Conservation (phyloP, 2,797 vertebrate species). For the Xyrichtys novacula region DNA sequence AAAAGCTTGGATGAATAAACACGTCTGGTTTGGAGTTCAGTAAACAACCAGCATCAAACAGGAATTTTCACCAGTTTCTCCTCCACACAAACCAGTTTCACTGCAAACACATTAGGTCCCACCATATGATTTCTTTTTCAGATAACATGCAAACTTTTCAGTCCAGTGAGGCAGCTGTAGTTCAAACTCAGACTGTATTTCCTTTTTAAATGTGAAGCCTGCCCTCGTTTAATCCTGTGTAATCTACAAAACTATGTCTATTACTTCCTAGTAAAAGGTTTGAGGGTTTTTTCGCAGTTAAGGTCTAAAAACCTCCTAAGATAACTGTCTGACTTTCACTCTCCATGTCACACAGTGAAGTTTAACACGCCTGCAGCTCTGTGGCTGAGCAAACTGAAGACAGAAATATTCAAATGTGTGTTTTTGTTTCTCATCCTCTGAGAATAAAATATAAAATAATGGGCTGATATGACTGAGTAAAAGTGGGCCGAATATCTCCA, state of each 20-base stretch:
- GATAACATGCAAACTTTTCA: no score
- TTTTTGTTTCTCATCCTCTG: neutral
- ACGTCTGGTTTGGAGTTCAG: neutral
- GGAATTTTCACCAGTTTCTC: neutral
- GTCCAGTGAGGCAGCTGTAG: no score
- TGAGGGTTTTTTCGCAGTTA: neutral
- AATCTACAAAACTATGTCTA: neutral
- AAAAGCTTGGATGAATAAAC: no score
- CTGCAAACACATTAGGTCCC: neutral
- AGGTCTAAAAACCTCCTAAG: neutral
- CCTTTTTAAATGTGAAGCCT: no score
- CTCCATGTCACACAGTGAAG: neutral
- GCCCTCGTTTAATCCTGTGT: neutral
- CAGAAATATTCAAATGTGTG: neutral
- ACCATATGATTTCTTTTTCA: conserved; percentile 4
- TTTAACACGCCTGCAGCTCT: neutral
- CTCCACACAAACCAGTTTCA: conserved; percentile 33
- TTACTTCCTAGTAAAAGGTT: neutral
- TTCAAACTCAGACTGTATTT: no score
- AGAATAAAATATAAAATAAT: neutral
- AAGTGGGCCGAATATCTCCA: conserved; percentile 12
- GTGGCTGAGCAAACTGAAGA: neutral
- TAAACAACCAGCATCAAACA: neutral
- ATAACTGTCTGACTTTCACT: neutral
- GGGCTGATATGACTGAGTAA: neutral